Percentiles rank a stretch among this genome's conserved stretches.
phyloP scores from a whole-genome alignment of 2,888 invertebrate species.

The Laothoe populi region DNA sequence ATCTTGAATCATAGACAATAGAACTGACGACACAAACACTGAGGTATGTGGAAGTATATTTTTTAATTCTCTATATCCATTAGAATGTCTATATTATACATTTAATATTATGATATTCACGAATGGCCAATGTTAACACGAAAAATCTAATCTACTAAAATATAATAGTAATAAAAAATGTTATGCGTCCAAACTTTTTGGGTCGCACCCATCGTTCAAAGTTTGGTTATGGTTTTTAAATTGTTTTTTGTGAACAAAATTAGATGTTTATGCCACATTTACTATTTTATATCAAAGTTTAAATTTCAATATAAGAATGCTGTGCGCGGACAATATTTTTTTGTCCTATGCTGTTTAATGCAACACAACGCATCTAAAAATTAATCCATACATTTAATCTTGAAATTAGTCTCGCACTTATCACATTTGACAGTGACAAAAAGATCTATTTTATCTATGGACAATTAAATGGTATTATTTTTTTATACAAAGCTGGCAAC shows the following conservation, averaged over 20 bases:
- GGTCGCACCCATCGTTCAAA: neutral
- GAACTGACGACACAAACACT: conserved; percentile 56
- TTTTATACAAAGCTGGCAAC: conserved; percentile 38
- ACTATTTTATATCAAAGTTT: conserved; percentile 27
- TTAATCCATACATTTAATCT: conserved; percentile 13
- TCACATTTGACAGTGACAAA: conserved; percentile 10
- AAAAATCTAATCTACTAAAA: conserved; percentile 62
- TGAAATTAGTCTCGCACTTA: conserved; percentile 3
- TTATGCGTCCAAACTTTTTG: conserved; percentile 13
- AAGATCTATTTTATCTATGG: conserved; percentile 23
- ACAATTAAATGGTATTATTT: conserved; percentile 26
- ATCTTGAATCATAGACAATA: conserved; percentile 48
- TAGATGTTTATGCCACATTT: conserved; percentile 57
- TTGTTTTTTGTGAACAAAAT: conserved; percentile 29
- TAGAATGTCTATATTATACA: conserved; percentile 76
- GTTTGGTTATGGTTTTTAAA: conserved; percentile 6
- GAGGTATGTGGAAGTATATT: conserved; percentile 55
- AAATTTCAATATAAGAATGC: neutral
- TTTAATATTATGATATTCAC: conserved; percentile 78
- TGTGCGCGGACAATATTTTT: neutral
- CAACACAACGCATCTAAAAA: conserved; percentile 14
- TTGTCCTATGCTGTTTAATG: conserved; percentile 3
- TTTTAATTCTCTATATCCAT: conserved; percentile 58
- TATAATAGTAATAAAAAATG: conserved; percentile 56
- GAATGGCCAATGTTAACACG: conserved; percentile 70